Base-by-base conservation (phyloP, 2,888 invertebrate species). In the Mythimna vitellina region DNA sequence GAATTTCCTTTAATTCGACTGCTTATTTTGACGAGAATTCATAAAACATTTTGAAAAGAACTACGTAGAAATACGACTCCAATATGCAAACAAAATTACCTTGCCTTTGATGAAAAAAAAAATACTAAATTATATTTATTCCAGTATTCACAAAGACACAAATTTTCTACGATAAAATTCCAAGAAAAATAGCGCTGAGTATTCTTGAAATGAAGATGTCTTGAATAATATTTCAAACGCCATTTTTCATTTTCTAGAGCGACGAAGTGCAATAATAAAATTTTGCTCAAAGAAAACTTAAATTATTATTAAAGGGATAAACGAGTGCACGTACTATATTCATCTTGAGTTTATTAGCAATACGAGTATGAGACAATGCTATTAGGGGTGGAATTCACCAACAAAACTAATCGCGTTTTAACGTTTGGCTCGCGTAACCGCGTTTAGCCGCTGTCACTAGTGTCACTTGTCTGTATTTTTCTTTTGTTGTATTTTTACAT, bases 221-320 rank as follows among this genome's bases (percentile, higher is more conserved):
- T 35, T 54, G 56, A 22, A 78, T 56, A 66, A 76, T 66, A 70
- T 81, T 76, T 3, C 54, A 46, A 56, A n/a, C 51, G 29, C 9
- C 46, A 81, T 81, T 78, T 76, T 78, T 66, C 70, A 76, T 76
- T 66, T 76, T 56, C 51, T 56, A 56, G 29, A 64, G 63, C 76
- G 58, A 46, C 51, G 60, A 56, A 63, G 54, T 35, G 56, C 63
- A 51, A 58, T 46, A n/a, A 35, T 64, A 54, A 56, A 46, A 29
- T 22, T 1, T 3, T 51, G 17, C 57, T 58, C 5, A 51, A 56
- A 56, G 73, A 58, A 35, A 72, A 62, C 42, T 61, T n/a, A 14
- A 62, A 77, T 56, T n/a, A 79, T 57, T n/a, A 80, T 62, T 63
- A 38, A 58, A 38, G n/a, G 25, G n/a, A 32, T 51, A 61, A 61